phyloP scores from a whole-genome alignment of 2,888 invertebrate species.

The Tetrapedia diversipes region DNA sequence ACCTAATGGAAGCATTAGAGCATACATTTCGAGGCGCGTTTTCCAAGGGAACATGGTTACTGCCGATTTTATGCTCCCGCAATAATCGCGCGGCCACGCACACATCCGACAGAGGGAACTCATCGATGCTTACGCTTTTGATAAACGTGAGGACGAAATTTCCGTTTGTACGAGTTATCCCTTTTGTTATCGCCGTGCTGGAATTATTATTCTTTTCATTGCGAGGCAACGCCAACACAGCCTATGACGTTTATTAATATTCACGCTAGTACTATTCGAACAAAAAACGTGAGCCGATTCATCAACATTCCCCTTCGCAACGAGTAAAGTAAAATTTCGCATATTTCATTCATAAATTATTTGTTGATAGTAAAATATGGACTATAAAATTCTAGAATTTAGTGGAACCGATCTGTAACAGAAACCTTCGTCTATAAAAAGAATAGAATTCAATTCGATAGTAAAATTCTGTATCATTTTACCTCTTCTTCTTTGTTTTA shows the following conservation, averaged over 20 bases:
- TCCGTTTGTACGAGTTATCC: background rate
- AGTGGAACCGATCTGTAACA: too few relatives aligned
- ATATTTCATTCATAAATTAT: too few relatives aligned
- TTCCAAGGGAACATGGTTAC: conserved; percentile 53
- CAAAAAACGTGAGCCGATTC: background rate
- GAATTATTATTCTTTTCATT: background rate
- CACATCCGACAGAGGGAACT: background rate
- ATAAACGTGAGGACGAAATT: conserved; percentile 27
- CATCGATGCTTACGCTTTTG: conserved; percentile 26
- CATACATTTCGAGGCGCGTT: conserved; percentile 55
- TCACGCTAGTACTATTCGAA: too few relatives aligned
- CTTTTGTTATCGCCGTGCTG: background rate
- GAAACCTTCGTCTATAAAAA: too few relatives aligned
- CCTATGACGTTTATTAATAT: background rate
- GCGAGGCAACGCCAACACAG: too few relatives aligned
- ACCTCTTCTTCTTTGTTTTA: too few relatives aligned
- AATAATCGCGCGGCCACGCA: conserved; percentile 49
- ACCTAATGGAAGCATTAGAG: conserved; percentile 61
- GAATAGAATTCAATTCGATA: too few relatives aligned
- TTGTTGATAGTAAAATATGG: too few relatives aligned
- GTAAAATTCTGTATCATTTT: too few relatives aligned
- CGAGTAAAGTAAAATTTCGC: background rate
- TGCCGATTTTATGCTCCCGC: conserved; percentile 47
- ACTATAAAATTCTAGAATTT: too few relatives aligned
- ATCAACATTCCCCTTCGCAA: background rate